Evolutionary conservation across 2,797 vertebrate species (phyloP).

Genomic region (Clarias platycephalus): DNA sequence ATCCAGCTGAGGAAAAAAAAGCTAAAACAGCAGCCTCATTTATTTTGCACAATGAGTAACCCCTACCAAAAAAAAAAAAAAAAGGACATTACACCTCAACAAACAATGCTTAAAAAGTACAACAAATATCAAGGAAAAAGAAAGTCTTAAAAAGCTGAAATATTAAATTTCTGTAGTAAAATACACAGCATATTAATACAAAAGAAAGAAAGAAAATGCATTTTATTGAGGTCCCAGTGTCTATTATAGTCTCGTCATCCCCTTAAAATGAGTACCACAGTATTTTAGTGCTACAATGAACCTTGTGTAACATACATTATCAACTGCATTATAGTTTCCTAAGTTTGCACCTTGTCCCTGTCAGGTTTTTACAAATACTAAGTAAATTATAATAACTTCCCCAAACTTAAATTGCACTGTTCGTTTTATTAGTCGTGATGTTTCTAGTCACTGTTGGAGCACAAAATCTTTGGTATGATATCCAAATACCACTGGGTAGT

Average conservation of each 20-base stretch:
- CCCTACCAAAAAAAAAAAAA: neutral
- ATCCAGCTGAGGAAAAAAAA: too few relatives aligned
- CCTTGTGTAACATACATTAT: neutral
- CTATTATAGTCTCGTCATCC: neutral
- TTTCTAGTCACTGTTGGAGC: neutral
- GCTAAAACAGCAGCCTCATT: neutral
- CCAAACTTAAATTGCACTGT: neutral
- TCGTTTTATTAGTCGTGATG: neutral
- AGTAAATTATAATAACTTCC: neutral
- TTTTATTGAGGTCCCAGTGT: conserved; percentile 12
- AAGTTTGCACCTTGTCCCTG: neutral
- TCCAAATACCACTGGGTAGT: conserved; percentile 7
- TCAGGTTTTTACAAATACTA: neutral
- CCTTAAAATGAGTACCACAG: neutral
- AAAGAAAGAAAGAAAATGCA: neutral
- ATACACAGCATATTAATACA: conserved; percentile 8
- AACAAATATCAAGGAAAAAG: neutral
- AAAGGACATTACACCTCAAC: neutral
- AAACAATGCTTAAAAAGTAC: neutral
- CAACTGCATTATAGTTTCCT: neutral
- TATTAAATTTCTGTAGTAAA: conserved; percentile 1
- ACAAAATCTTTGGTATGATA: conserved; percentile 33
- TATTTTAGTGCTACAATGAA: conserved; percentile 6
- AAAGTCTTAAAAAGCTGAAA: neutral
- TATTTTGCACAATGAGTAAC: neutral